Base-by-base conservation (phyloP, 2,113 vertebrate genomes). In the Oriolus oriolus region DNA sequence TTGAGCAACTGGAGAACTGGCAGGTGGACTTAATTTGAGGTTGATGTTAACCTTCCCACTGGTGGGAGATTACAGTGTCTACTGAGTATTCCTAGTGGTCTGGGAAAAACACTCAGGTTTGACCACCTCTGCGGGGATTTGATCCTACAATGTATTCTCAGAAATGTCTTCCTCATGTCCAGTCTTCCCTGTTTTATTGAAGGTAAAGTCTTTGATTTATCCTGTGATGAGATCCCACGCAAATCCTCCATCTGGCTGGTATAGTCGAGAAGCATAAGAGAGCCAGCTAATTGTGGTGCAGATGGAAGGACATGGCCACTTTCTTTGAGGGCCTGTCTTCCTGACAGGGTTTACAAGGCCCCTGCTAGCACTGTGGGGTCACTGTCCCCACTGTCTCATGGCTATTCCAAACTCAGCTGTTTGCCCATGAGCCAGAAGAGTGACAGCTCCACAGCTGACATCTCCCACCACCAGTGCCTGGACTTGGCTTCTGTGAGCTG, bases 381-480 rank as follows among this genome's bases (percentile, higher is more conserved):
- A 61, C 15, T 74, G 42, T 9, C 33, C 23, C 22, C 74, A 41
- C 41, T 41, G 41, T 41, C 37, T 65, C 21, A 20, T 22, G 33
- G 39, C 42, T 94, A 6, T 78, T 64, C 50, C 52, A 75, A 20
- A 52, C 16, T 56, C 31, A 69, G 13, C 59, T 49, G 4, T 78
- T 77, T 90, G 52, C 17, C 17, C 27, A 13, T 3, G 2, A 71
- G 16, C 33, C 39, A 18, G 39, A 42, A 33, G 26, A 87, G 18
- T 26, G 19, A n/a, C n/a, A 42, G 18, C 74, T 95, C 30, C 35
- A 64, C 12, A 35, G 16, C 0, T 27, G 16, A 19, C 11, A 15
- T 79, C 30, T 87, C 52, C 44, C 14, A 37, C 16, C 1, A 1
- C 41, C 0, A 0, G 11, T 1, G 1, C 54, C n/a, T 39, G 54